phyloP scores from a whole-genome alignment of 2,113 vertebrate species.

The Dicrurus megarhynchus region DNA sequence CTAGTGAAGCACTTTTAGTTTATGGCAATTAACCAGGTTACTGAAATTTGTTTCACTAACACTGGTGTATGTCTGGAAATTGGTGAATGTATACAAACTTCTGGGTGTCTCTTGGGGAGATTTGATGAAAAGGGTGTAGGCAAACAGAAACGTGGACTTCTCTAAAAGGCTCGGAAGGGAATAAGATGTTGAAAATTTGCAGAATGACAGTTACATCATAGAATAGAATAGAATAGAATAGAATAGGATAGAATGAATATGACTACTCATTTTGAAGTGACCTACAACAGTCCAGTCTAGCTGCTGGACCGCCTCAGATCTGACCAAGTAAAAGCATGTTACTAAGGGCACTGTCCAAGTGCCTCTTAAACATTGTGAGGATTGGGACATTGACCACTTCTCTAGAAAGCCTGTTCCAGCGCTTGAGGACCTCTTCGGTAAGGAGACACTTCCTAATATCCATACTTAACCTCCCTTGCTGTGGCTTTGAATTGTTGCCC shows the following conservation, averaged over 20 bases:
- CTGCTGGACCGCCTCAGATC: background rate
- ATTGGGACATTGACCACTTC: fast-evolving
- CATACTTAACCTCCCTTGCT: background rate
- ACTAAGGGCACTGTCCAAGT: background rate
- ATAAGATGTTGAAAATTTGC: background rate
- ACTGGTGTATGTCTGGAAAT: background rate
- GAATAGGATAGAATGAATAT: background rate
- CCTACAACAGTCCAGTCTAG: fast-evolving
- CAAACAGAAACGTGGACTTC: background rate
- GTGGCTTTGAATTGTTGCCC: background rate
- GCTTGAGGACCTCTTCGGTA: background rate
- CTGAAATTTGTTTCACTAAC: background rate
- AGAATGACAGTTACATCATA: background rate
- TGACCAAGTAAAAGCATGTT: fast-evolving
- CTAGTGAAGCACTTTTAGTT: background rate
- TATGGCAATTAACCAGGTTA: background rate
- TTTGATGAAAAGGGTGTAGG: background rate
- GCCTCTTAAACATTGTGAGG: background rate
- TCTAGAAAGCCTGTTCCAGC: background rate
- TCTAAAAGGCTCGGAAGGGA: background rate
- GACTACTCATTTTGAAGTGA: background rate
- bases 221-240: background rate
- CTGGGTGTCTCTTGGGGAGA: background rate
- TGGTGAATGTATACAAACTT: background rate
- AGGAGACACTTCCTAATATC: background rate